These are phyloP conservation scores for Phylloscopus trochiloides DNA, from an alignment of 2,113 vertebrate species.

Conservation along the genomic window DNA sequence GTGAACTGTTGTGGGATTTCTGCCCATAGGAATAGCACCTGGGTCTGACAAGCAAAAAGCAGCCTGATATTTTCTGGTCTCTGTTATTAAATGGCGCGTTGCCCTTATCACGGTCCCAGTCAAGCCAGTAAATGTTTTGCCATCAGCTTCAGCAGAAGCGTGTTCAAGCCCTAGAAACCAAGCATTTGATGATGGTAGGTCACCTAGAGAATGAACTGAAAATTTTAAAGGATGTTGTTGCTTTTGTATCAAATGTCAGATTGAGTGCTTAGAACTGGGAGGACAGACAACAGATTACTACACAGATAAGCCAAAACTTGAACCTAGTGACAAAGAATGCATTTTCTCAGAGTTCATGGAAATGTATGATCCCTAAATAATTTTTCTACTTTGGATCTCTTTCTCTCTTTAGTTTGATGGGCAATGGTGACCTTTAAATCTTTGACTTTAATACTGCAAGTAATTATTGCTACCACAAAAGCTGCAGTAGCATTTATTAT, in stretches of 20 bases:
- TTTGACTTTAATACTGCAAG: not conserved
- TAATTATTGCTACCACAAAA: not conserved
- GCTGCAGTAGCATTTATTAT: not conserved
- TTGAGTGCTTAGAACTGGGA: not conserved
- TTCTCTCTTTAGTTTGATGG: not conserved
- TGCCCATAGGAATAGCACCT: not conserved
- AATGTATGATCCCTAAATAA: not conserved
- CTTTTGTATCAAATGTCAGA: not conserved
- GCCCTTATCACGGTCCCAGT: not conserved
- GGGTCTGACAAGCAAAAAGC: not conserved
- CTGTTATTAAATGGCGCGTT: not conserved
- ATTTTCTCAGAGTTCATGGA: not conserved
- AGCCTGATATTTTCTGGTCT: not conserved
- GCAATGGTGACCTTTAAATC: not conserved
- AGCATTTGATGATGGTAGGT: not conserved
- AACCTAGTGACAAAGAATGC: not conserved
- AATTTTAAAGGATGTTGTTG: not conserved
- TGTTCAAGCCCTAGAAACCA: not conserved
- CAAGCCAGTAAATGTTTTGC: not conserved
- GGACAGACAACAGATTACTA: not conserved
- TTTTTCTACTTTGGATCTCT: not conserved
- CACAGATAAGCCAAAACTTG: not conserved
- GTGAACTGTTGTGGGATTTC: not conserved
- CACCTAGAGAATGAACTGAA: not conserved
- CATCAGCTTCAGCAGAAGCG: not conserved